Percentiles rank a stretch among this genome's conserved stretches.
Conservation (phyloP, 2,113 vertebrate species). For the Anguilla japonica region DNA sequence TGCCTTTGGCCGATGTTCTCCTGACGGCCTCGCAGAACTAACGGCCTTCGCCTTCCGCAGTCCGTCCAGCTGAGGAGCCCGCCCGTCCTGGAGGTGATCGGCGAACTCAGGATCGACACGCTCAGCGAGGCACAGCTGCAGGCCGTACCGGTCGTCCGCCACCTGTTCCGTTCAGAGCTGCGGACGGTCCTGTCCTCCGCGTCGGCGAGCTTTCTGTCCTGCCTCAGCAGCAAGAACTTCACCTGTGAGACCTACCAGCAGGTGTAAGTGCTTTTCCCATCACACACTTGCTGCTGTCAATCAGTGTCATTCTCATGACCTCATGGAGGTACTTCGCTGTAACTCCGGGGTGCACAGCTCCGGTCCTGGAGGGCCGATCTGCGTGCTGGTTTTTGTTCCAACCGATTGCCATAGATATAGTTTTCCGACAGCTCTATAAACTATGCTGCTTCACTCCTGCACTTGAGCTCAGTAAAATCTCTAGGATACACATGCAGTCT, state of each 20-base stretch:
- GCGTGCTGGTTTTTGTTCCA: too few species aligned
- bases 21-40: background rate
- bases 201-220: conserved; percentile 55
- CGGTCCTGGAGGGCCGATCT: too few species aligned
- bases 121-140: conserved; percentile 14
- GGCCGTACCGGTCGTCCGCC: conserved; percentile 24
- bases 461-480: too few species aligned
- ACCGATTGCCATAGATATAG: too few species aligned
- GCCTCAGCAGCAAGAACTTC: conserved; percentile 58
- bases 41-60: background rate
- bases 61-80: background rate
- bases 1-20: background rate
- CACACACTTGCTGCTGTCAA: background rate
- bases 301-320: background rate
- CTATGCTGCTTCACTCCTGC: too few species aligned
- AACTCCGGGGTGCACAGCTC: background rate
- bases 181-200: conserved; percentile 47
- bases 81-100: conserved; percentile 28
- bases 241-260: conserved; percentile 64
- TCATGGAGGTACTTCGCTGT: background rate
- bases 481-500: too few species aligned
- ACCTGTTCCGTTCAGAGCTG: conserved; percentile 54
- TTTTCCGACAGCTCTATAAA: too few species aligned
- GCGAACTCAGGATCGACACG: conserved; percentile 20
- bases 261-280: conserved; percentile 48